Conservation (phyloP, 2,113 vertebrate genomes). For the Nycticebus coucang region DNA sequence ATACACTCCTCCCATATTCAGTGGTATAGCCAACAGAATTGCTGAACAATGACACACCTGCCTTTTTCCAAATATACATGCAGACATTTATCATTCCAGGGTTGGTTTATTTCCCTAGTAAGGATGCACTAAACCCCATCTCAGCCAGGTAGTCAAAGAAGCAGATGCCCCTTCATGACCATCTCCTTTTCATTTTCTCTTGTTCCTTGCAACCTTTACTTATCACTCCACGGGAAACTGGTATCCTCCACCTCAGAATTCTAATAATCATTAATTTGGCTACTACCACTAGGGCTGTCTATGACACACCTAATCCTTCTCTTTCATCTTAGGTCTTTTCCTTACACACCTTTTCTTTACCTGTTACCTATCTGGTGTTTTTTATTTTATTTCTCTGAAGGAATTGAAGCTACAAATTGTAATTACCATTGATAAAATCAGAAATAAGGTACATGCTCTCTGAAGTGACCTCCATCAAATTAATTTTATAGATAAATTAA, state of each 20-base stretch:
- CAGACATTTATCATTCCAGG: conserved; percentile 39
- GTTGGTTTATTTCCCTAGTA: conserved; percentile 36
- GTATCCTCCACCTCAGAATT: not conserved
- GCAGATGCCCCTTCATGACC: not conserved
- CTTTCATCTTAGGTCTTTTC: not conserved
- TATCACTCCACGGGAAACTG: not conserved
- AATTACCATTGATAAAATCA: not conserved
- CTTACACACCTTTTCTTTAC: not conserved
- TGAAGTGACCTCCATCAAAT: not conserved
- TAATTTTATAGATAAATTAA: conserved; percentile 16
- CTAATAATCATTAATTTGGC: not conserved
- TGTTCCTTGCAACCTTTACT: not conserved
- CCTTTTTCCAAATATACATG: not conserved
- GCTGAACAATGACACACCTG: conserved; percentile 22
- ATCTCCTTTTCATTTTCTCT: not conserved
- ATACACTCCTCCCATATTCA: not conserved
- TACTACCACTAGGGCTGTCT: not conserved
- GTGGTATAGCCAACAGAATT: not conserved
- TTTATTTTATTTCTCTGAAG: not conserved
- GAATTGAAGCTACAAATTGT: not conserved
- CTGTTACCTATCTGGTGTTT: not conserved
- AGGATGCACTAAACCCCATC: not conserved
- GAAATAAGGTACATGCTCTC: not conserved
- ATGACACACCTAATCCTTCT: not conserved
- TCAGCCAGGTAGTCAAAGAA: conserved; percentile 30